Evolutionary conservation across 2,888 invertebrate species (phyloP).

Genomic region (Nephrotoma flavescens): DNA sequence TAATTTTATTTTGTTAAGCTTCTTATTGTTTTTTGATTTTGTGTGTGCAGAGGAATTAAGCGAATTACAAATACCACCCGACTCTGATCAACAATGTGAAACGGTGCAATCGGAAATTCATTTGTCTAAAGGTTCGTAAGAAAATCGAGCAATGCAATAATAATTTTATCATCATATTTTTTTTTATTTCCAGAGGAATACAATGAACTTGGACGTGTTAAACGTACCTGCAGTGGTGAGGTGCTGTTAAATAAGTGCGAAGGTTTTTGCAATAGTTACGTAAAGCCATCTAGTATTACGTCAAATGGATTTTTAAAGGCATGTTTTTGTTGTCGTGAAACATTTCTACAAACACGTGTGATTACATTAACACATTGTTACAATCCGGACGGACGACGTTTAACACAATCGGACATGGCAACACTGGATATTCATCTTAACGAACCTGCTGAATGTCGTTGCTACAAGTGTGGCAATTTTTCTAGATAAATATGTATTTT

Average conservation of each 20-base stretch:
- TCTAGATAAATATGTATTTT: conserved; percentile 40
- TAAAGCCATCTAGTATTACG: conserved; percentile 78
- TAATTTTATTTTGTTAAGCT: background rate
- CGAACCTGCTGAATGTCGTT: conserved; percentile 81
- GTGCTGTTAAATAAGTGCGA: conserved; percentile 87
- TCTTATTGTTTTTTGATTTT: background rate
- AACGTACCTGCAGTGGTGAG: conserved; percentile 78
- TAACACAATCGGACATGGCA: conserved; percentile 52
- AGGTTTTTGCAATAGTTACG: conserved; percentile 81
- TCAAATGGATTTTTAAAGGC: conserved; percentile 87
- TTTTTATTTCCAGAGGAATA: conserved; percentile 49
- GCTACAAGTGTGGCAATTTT: conserved; percentile 78
- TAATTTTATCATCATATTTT: background rate
- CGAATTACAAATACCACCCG: background rate
- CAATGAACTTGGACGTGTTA: conserved; percentile 68
- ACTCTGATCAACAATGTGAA: conserved; percentile 61
- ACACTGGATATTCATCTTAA: conserved; percentile 69
- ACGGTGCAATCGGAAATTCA: conserved; percentile 76
- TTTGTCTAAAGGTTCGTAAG: conserved; percentile 50
- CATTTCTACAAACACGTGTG: conserved; percentile 63
- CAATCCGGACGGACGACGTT: conserved; percentile 68
- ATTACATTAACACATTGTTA: conserved; percentile 75
- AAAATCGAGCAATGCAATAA: background rate
- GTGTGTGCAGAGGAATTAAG: background rate
- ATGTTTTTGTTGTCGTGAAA: conserved; percentile 84